Base-by-base conservation (phyloP, 2,113 vertebrate species). In the Passer domesticus region DNA sequence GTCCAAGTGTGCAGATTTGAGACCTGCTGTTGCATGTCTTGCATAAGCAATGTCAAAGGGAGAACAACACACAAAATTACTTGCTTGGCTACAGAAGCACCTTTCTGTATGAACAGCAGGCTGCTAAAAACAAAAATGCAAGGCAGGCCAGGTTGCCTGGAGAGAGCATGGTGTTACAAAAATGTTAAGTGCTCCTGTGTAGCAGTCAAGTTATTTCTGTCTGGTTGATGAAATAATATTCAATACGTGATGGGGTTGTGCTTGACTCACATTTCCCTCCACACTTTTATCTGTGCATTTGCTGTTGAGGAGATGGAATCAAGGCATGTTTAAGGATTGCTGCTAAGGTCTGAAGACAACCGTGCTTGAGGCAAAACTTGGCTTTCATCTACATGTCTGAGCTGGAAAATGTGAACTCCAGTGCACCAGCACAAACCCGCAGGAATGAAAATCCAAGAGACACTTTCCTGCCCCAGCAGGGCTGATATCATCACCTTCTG, bases 211-310 rank as follows among this genome's bases (percentile, higher is more conserved):
- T 82, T 87, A 69, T 66, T 94, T 76, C 84, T 85, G 70, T 80
- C 67, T 66, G 24, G 43, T 21, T 80, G 84, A 69, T 91, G 84
- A 91, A 94, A 94, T 39, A 95, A 77, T 79, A 85, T 83, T 87
- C 49, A 74, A 77, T 50, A 76, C 1, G 2, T 28, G 79, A 90
- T 3, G 55, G 55, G 43, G 73, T 28, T 85, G 75, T 2, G 3
- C 35, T 87, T 50, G 67, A 66, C 69, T 90, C 39, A 8, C 66
- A 12, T 59, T 74, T 78, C 76, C 76, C 70, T 69, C 33, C 55
- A 23, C n/a, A 44, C 43, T 90, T 91, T 70, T 43, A 87, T 31
- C 70, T 74, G 23, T 31, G 21, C 25, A 37, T 76, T 77, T 73
- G 62, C 53, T 85, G 4, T 56, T 50, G 62, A 85, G 46, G 55